phyloP scores from a whole-genome alignment of 2,797 vertebrate genomes.

The Lacerta agilis region DNA sequence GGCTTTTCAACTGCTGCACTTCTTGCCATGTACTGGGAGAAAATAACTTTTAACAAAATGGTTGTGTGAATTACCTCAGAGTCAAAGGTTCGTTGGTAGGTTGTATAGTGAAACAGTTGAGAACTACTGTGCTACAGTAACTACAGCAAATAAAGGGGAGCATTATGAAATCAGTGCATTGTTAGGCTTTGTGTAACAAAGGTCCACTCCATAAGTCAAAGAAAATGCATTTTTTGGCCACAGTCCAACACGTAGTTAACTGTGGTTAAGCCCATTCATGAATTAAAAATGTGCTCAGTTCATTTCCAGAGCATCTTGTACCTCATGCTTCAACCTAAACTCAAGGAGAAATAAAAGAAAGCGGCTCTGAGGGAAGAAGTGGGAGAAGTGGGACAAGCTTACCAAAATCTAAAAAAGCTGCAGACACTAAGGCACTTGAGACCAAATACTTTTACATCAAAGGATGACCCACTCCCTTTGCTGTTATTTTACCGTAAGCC shows the following conservation, averaged over 20 bases:
- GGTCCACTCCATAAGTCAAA: conserved; percentile 4
- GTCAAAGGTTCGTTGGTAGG: conserved; percentile 4
- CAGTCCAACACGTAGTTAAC: background rate
- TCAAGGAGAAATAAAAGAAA: conserved; percentile 20
- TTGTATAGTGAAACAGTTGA: background rate
- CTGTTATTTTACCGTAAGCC: conserved; percentile 55
- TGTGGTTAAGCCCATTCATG: background rate
- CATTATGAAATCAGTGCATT: conserved; percentile 23
- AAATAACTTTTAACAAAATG: background rate
- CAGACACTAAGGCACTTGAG: conserved; percentile 23
- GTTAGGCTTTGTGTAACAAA: conserved; percentile 19
- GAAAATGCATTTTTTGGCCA: background rate
- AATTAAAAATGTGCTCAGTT: background rate
- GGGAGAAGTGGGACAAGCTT: conserved; percentile 16
- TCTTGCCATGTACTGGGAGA: background rate
- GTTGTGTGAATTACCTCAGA: background rate
- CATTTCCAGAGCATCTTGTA: conserved; percentile 31
- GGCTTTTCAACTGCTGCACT: background rate
- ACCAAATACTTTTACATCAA: conserved; percentile 61
- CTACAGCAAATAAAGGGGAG: background rate
- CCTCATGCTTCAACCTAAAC: background rate
- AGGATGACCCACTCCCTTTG: conserved; percentile 24
- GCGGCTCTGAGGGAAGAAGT: conserved; percentile 31
- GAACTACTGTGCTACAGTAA: conserved; percentile 13
- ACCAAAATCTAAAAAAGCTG: conserved; percentile 16